phyloP scores from a whole-genome alignment of 1,140 invertebrate genomes.

The Parasteatoda tepidariorum region DNA sequence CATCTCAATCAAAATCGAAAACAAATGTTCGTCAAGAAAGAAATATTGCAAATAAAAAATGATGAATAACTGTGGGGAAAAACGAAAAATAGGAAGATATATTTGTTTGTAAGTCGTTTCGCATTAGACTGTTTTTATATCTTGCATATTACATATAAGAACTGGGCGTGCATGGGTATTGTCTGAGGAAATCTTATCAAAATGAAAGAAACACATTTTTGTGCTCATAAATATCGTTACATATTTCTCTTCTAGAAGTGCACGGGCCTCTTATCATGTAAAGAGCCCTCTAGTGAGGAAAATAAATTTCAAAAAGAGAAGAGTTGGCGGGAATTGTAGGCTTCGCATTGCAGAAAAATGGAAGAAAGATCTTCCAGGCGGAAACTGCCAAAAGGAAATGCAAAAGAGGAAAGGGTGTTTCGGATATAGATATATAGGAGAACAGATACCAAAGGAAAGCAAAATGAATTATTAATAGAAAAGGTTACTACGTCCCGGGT shows the following conservation, averaged over 20 bases:
- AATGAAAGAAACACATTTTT: neutral
- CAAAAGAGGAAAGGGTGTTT: neutral
- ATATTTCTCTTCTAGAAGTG: neutral
- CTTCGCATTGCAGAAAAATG: neutral
- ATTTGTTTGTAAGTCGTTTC: too few species aligned
- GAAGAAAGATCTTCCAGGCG: neutral
- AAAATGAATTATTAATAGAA: neutral
- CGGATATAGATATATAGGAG: neutral
- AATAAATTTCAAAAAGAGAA: neutral
- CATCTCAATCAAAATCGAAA: too few species aligned
- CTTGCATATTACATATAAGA: too few species aligned
- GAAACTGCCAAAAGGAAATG: neutral
- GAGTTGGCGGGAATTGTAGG: neutral
- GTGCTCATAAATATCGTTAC: neutral
- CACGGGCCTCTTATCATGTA: neutral
- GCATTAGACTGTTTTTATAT: too few species aligned
- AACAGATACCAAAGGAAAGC: neutral
- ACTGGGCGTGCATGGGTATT: too few species aligned
- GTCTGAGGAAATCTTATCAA: neutral
- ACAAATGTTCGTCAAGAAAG: too few species aligned
- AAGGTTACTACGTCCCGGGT: neutral
- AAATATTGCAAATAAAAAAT: too few species aligned
- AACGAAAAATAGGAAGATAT: too few species aligned
- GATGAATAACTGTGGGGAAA: too few species aligned
- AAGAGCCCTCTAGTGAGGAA: neutral